Base-by-base conservation (phyloP, 2,113 vertebrate species). In the Xiphophorus couchianus region DNA sequence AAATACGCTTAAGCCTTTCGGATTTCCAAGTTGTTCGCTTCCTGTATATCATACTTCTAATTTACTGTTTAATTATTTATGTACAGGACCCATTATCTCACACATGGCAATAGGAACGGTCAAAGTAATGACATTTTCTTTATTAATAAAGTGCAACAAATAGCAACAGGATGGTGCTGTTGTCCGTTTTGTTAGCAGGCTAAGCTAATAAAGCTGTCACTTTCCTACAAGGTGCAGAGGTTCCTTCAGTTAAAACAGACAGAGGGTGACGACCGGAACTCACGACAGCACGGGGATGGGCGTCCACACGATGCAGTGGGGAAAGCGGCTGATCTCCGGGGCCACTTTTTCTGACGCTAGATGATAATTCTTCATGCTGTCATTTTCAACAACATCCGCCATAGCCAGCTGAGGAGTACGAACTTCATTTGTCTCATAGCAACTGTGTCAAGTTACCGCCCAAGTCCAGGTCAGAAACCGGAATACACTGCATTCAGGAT, bases 271-370 rank as follows among this genome's bases (percentile, higher is more conserved):
- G 62, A 22, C 9, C 48, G 58, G 17, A 72, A 95, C 97, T 98
- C 95, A 98, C 97, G 97, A 97, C 65, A 98, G 93, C 62, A 98
- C 95, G 60, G 97, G 97, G 85, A 99, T 99, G 0, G 97, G 97
- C 0, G 97, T 98, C 97, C 97, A 98, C 17, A 98, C 97, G 37
- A 99, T 94, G 81, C 97, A 98, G 91, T 96, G 95, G 0, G 97
- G 97, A 64, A 95, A 99, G 7, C 97, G 96, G 68, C 95, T 92
- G 62, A 93, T 87, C 66, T 93, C 95, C 1, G 95, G 88, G 58
- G 97, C 95, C 72, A 96, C 93, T 74, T 88, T 94, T 72, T 92
- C 94, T 8, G 93, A 91, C 0, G 94, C 91, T 60, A 93, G 86
- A 48, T 86, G 92, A 78, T 93, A 95, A 84, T 94, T 96, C 92